phyloP scores from a whole-genome alignment of 2,113 vertebrate species.

The Crypturellus undulatus region DNA sequence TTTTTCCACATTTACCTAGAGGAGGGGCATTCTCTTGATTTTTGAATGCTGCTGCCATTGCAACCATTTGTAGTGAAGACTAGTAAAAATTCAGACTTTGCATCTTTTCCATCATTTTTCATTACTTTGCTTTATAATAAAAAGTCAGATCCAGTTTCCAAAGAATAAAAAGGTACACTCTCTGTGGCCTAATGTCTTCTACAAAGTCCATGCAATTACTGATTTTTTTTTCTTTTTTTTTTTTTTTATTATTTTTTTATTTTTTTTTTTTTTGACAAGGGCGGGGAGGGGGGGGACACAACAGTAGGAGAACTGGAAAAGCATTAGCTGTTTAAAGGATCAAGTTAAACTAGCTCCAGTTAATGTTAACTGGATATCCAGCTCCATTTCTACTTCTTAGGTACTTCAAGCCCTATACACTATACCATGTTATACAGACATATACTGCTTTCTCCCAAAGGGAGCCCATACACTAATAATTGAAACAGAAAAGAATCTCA shows the following conservation, averaged over 20 bases:
- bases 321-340: background rate
- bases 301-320: background rate
- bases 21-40: background rate
- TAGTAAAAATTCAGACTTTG: background rate
- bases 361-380: background rate
- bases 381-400: background rate
- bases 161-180: background rate
- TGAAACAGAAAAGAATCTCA: background rate
- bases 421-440: background rate
- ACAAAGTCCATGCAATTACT: background rate
- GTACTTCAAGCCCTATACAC: background rate
- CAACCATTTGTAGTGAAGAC: background rate
- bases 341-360: background rate
- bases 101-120: background rate
- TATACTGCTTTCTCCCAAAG: background rate
- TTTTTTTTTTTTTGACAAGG: too few relatives aligned
- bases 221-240: background rate
- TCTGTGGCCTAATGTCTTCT: background rate
- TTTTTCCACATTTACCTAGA: background rate
- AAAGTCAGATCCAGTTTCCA: background rate
- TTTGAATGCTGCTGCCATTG: background rate
- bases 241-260: background rate
- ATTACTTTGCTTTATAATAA: background rate
- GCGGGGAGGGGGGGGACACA: too few relatives aligned
- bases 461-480: background rate